These are phyloP conservation scores for Neuroterus valhalla DNA, from an alignment of 1,140 invertebrate species.

Conservation along the genomic window DNA sequence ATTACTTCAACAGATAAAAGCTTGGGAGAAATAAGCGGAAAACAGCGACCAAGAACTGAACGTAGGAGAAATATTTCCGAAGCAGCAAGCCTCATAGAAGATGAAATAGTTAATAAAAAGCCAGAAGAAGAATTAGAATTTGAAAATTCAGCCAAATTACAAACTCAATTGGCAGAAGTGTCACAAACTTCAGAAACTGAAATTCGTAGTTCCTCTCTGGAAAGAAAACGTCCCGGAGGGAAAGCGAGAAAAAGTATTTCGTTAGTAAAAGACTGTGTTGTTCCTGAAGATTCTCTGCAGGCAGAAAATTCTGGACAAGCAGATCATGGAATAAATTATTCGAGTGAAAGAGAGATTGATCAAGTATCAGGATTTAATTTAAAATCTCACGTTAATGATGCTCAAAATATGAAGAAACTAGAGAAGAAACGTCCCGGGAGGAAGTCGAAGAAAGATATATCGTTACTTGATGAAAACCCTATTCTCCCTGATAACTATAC, in stretches of 20 bases:
- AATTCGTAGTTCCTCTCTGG: not conserved
- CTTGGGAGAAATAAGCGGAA: not conserved
- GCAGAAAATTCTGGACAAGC: not conserved
- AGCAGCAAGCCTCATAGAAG: slow-evolving; percentile 1
- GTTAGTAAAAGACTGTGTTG: slow-evolving; percentile 42
- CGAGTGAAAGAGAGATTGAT: not conserved
- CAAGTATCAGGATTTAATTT: not conserved
- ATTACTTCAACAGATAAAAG: not conserved
- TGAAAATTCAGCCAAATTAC: slow-evolving; percentile 10
- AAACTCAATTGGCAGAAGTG: not conserved
- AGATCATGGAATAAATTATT: not conserved
- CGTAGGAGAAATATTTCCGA: slow-evolving; percentile 1
- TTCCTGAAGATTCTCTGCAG: slow-evolving; percentile 31
- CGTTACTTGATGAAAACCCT: not conserved
- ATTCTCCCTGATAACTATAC: not conserved
- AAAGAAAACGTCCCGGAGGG: slow-evolving; percentile 8
- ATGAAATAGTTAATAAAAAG: slow-evolving; percentile 4
- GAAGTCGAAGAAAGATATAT: slow-evolving; percentile 32
- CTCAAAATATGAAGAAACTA: slow-evolving; percentile 31
- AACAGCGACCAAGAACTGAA: not conserved
- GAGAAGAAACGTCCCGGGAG: slow-evolving; percentile 24
- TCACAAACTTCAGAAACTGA: no score
- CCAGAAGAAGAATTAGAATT: slow-evolving; percentile 22
- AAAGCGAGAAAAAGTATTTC: slow-evolving; percentile 37
- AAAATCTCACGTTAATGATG: not conserved